phyloP scores from a whole-genome alignment of 2,797 vertebrate genomes.

The Chelmon rostratus region DNA sequence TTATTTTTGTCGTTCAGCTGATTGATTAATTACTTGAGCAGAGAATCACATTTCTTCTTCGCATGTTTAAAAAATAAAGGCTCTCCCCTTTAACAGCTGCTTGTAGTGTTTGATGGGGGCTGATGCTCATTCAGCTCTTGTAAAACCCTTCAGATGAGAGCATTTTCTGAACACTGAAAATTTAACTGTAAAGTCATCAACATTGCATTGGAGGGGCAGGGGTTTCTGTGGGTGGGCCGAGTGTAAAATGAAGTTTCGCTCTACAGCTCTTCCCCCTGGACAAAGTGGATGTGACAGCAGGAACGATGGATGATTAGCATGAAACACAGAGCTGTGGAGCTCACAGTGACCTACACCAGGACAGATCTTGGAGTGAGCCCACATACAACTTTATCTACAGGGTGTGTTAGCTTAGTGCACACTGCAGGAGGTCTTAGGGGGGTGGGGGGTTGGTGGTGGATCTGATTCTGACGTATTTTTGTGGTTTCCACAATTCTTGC shows the following conservation, averaged over 20 bases:
- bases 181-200: background rate
- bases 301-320: slow-evolving; percentile 44
- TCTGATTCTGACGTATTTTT: background rate
- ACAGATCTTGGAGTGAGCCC: background rate
- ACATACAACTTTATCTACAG: background rate
- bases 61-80: background rate
- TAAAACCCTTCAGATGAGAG: background rate
- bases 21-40: background rate
- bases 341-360: background rate
- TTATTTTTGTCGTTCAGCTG: background rate
- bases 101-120: background rate
- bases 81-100: background rate
- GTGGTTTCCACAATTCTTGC: background rate
- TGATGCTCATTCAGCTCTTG: background rate
- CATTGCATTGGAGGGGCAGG: background rate
- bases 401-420: background rate
- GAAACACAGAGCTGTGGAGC: slow-evolving; percentile 36
- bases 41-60: background rate
- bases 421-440: background rate
- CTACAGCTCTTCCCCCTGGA: slow-evolving; percentile 35
- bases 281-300: slow-evolving; percentile 50
- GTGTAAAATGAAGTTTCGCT: slow-evolving; percentile 50
- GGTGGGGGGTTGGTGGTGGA: background rate
- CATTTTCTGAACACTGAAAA: background rate
- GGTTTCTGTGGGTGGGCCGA: background rate